phyloP scores from a whole-genome alignment of 2,797 vertebrate genomes.

The Cyclura pinguis region DNA sequence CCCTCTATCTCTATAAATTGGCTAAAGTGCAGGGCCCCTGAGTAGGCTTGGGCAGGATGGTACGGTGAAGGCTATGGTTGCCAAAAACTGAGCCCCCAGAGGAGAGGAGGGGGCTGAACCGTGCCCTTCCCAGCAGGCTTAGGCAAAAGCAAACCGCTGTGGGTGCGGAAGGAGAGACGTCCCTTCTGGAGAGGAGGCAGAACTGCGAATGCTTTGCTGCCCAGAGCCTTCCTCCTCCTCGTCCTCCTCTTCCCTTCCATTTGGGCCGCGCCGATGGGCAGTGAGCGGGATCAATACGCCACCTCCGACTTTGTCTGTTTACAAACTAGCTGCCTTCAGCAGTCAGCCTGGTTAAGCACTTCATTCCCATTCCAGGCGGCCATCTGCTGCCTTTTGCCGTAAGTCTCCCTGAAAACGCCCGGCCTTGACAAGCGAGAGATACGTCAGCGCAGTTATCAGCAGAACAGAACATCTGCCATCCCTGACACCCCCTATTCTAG shows the following conservation, averaged over 20 bases:
- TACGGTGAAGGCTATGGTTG: no score
- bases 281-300: constrained; percentile 84
- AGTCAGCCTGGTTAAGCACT: constrained; percentile 90
- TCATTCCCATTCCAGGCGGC: constrained; percentile 88
- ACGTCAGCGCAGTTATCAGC: constrained; percentile 95
- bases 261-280: constrained; percentile 72
- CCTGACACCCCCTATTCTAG: constrained; percentile 97
- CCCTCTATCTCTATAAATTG: no score
- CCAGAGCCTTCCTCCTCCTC: not conserved
- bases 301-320: constrained; percentile 85
- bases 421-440: constrained; percentile 96
- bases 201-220: not conserved
- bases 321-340: constrained; percentile 88
- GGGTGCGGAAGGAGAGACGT: no score
- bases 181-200: not conserved
- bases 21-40: no score
- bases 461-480: constrained; percentile 99
- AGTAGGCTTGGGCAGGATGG: no score
- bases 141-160: no score
- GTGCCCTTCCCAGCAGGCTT: no score
- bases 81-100: no score
- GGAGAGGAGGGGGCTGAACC: no score
- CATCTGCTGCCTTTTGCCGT: constrained; percentile 95
- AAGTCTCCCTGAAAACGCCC: constrained; percentile 91
- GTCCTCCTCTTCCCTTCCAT: not conserved